Evolutionary conservation across 2,888 invertebrate species (phyloP).

Genomic region (Pedicia rivosa): DNA sequence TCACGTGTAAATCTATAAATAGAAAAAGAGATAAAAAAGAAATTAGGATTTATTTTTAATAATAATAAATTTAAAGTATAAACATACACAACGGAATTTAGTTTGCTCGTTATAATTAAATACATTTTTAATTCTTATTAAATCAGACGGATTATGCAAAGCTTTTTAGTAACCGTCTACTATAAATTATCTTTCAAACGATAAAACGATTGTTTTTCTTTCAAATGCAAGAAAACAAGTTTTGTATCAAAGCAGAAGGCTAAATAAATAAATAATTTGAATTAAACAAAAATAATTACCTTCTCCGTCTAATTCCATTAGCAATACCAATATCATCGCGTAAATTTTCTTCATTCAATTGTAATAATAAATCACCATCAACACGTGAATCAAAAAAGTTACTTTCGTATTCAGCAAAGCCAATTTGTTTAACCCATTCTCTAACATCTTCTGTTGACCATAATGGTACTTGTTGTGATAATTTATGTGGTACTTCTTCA

Average conservation of each 20-base stretch:
- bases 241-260: too few species aligned
- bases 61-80: too few species aligned
- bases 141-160: too few species aligned
- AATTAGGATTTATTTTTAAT: too few species aligned
- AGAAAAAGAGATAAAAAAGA: constrained; percentile 39
- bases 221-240: too few species aligned
- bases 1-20: constrained; percentile 60
- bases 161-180: too few species aligned
- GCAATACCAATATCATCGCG: constrained; percentile 81
- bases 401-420: constrained; percentile 68
- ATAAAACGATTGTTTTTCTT: too few species aligned
- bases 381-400: constrained; percentile 85
- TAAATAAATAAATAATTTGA: too few species aligned
- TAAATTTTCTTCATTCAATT: constrained; percentile 83
- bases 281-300: constrained; percentile 20
- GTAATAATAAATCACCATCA: constrained; percentile 89
- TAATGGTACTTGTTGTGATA: constrained; percentile 94
- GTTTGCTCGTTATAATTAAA: too few species aligned
- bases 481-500: constrained; percentile 92
- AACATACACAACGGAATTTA: too few species aligned
- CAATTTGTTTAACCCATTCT: constrained; percentile 98
- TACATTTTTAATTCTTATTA: too few species aligned
- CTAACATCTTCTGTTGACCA: constrained; percentile 95
- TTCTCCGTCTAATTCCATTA: constrained; percentile 84
- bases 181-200: too few species aligned